These are phyloP conservation scores for Sebastes itinus DNA, from an alignment of 2,797 vertebrate genomes.

Conservation along the genomic window DNA sequence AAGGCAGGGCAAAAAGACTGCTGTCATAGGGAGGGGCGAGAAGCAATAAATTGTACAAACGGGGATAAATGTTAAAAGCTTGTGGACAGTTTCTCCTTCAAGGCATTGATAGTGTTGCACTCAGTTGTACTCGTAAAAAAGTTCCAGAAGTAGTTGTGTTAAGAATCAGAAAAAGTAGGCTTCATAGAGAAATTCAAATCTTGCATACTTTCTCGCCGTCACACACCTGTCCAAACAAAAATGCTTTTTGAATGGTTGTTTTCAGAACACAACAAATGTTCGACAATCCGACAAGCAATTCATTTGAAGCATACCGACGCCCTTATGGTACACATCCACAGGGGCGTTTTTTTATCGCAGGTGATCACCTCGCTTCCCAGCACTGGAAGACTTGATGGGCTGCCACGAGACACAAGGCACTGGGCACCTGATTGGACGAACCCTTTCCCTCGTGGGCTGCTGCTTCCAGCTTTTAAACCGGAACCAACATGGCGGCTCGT, in stretches of 20 bases:
- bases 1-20: neutral
- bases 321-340: neutral
- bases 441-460: no score
- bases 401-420: no score
- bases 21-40: neutral
- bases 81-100: neutral
- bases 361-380: no score
- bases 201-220: no score
- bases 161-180: rapidly evolving
- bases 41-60: neutral
- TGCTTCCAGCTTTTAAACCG: no score
- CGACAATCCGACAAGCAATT: neutral
- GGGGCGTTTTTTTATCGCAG: no score
- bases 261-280: neutral
- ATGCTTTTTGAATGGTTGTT: neutral
- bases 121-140: neutral
- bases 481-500: no score
- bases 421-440: no score
- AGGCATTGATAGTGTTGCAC: neutral
- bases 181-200: neutral
- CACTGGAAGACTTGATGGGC: no score
- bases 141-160: neutral
- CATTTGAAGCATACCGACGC: neutral
- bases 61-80: neutral
- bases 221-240: neutral